Evolutionary conservation across 2,797 vertebrate species (phyloP), one percentile per base, ranked within the genome.

Genomic region (Adrianichthys oophorus): DNA sequence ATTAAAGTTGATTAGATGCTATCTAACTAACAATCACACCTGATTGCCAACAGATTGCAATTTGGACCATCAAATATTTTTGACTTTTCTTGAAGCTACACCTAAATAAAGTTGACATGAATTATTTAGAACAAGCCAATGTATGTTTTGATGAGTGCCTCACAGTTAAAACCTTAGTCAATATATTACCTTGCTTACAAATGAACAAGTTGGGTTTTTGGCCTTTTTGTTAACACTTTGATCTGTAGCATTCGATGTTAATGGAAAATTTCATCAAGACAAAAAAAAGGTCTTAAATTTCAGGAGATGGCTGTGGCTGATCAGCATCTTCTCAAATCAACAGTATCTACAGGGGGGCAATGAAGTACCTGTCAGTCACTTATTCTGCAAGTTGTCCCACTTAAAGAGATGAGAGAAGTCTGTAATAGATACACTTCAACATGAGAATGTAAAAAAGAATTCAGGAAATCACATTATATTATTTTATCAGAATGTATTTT

Each of bases 261-360:
- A 86, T 76, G 79, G 84, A 80, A 84, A 69, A 87, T 88, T 89
- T 90, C 74, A 86, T 64, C 71, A 79, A 84, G 70, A 85, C 89
- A 83, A 91, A 89, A 89, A 76, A 86, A 74, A 60, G 68, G 67
- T 70, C 62, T 54, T 68, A 56, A 37, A 67, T 70, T 84, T 79
- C 72, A 82, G 77, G 84, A 76, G 85, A 85, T 79, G 76, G 65
- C 67, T 67, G 70, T 0, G 52, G 77, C 85, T 92, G 91, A 74
- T 90, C 67, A 90, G 78, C 82, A 85, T 91, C 87, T 89, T 75
- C 80, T 87, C 79, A 87, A 88, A 87, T 77, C 74, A 79, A 52
- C 71, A 68, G 79, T 79, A 82, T 90, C 85, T 80, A 32, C 32
- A 32, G 32, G 32, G 10, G 32, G 32, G 10, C 8, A 32, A 32